Conservation (phyloP, 2,113 vertebrate species). For the Arothron firmamentum region DNA sequence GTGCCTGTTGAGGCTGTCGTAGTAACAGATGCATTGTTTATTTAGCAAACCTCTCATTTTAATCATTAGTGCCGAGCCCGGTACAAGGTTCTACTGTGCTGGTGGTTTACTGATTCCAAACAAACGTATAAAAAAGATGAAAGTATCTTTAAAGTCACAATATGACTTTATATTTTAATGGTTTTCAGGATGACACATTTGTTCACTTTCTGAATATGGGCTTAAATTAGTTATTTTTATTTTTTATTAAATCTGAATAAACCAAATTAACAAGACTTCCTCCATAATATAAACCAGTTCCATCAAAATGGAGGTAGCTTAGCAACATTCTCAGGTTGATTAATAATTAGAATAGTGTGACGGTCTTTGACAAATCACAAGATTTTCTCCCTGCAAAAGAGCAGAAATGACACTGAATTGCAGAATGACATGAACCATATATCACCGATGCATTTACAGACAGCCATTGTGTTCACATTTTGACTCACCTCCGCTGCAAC, state of each 20-base stretch:
- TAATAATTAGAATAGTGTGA: too few relatives aligned
- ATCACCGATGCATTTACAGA: neutral
- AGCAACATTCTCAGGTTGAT: too few relatives aligned
- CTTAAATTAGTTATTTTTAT: too few relatives aligned
- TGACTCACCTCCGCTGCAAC: neutral
- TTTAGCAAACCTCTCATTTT: neutral
- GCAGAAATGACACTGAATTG: neutral
- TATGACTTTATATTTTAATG: too few relatives aligned
- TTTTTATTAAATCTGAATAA: too few relatives aligned
- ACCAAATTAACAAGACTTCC: too few relatives aligned
- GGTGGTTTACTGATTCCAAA: too few relatives aligned
- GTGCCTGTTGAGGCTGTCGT: neutral
- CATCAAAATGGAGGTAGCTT: too few relatives aligned
- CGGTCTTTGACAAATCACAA: neutral
- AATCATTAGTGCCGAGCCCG: neutral
- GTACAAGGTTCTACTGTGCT: neutral
- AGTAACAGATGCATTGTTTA: neutral
- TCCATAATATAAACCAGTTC: neutral
- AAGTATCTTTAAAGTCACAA: too few relatives aligned
- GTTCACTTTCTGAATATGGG: too few relatives aligned
- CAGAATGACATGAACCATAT: constrained; percentile 8
- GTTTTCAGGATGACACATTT: too few relatives aligned
- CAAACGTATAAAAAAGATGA: too few relatives aligned
- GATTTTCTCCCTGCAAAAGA: neutral
- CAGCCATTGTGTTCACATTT: neutral